These are phyloP conservation scores for Eretmochelys imbricata DNA, from an alignment of 2,113 vertebrate species.

Conservation along the genomic window DNA sequence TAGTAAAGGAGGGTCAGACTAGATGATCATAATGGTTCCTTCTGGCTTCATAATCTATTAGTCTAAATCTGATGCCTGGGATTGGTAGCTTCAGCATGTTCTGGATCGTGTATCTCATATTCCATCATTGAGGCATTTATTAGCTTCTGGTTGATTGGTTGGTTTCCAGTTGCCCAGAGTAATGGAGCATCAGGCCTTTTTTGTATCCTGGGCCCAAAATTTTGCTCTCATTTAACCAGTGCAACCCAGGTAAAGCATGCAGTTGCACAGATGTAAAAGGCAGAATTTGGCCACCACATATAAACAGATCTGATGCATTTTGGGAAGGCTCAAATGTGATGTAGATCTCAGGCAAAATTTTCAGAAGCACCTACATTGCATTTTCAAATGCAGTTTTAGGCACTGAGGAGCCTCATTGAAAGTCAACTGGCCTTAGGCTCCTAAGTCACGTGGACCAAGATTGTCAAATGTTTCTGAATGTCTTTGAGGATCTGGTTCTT, in stretches of 20 bases:
- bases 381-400: background rate
- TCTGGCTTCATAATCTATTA: background rate
- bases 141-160: background rate
- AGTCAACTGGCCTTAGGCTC: background rate
- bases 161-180: background rate
- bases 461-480: background rate
- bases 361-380: background rate
- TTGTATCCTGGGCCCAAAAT: background rate
- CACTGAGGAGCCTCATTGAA: background rate
- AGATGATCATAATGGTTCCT: background rate
- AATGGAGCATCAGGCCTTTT: background rate
- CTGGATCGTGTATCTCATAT: background rate
- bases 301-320: background rate
- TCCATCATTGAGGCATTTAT: background rate
- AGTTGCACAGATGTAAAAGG: background rate
- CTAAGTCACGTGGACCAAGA: background rate
- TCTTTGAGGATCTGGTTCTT: background rate
- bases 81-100: background rate
- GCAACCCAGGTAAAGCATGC: rapidly evolving
- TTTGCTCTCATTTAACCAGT: background rate
- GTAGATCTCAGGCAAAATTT: background rate
- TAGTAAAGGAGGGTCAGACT: background rate
- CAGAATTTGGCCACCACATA: background rate
- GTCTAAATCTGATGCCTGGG: background rate
- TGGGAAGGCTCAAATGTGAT: background rate